phyloP scores from a whole-genome alignment of 2,888 invertebrate genomes.

The Pachymerium ferrugineum region DNA sequence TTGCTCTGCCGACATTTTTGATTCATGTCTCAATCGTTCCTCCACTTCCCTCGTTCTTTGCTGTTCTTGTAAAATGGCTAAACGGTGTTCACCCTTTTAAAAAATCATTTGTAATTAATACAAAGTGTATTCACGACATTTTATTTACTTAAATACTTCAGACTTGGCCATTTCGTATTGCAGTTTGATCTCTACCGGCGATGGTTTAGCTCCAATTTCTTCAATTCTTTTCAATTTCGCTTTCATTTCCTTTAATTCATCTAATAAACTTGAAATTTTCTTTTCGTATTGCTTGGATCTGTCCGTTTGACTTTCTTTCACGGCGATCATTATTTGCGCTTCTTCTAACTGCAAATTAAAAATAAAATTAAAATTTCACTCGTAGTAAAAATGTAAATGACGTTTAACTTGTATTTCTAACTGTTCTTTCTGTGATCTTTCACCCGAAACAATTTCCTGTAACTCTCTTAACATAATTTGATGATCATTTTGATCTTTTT shows the following conservation, averaged over 20 bases:
- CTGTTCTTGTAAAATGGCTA: slow-evolving; percentile 65
- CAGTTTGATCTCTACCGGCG: slow-evolving; percentile 60
- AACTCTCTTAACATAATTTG: slow-evolving; percentile 72
- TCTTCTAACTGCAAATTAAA: slow-evolving; percentile 46
- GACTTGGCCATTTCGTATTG: slow-evolving; percentile 67
- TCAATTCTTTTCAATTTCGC: slow-evolving; percentile 62
- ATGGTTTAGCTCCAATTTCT: slow-evolving; percentile 57
- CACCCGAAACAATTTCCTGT: slow-evolving; percentile 67
- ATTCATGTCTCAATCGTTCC: slow-evolving; percentile 61
- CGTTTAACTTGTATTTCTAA: slow-evolving; percentile 58
- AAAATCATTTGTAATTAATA: background rate
- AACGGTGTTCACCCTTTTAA: slow-evolving; percentile 56
- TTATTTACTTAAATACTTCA: no score
- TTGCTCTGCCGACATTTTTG: slow-evolving; percentile 67
- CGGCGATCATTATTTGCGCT: slow-evolving; percentile 50
- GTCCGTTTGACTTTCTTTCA: slow-evolving; percentile 40
- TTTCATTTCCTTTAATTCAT: slow-evolving; percentile 61
- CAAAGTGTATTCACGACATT: background rate
- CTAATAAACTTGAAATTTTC: slow-evolving; percentile 52
- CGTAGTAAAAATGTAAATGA: background rate
- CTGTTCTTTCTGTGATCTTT: slow-evolving; percentile 67
- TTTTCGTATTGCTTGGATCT: slow-evolving; percentile 41
- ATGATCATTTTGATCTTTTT: slow-evolving; percentile 72
- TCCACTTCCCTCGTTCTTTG: slow-evolving; percentile 66
- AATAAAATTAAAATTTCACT: background rate